Conservation (phyloP, 2,888 invertebrate species). For the Oegoconia quadripuncta region DNA sequence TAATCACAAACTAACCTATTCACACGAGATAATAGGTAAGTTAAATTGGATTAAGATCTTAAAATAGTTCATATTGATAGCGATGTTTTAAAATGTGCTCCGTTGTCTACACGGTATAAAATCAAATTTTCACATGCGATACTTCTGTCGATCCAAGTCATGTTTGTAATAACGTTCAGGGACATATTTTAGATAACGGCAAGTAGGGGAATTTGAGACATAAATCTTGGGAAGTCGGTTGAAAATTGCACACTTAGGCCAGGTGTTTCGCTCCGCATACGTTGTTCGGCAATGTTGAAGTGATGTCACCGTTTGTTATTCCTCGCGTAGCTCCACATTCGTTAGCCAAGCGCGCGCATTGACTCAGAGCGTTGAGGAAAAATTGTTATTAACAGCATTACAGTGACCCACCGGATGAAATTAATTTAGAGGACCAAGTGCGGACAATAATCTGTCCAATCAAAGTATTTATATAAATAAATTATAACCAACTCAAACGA, state of each 20-base stretch:
- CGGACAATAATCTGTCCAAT: neutral
- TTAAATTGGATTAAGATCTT: neutral
- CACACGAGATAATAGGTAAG: too few relatives aligned
- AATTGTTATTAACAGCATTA: constrained; percentile 31
- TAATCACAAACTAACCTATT: too few relatives aligned
- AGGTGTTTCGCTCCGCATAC: constrained; percentile 38
- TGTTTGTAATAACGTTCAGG: constrained; percentile 48
- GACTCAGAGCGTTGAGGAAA: constrained; percentile 53
- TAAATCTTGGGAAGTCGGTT: constrained; percentile 34
- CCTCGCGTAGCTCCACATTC: constrained; percentile 47
- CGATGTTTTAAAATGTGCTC: neutral
- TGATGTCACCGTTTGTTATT: constrained; percentile 74
- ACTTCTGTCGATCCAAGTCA: constrained; percentile 38
- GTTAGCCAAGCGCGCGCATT: constrained; percentile 49
- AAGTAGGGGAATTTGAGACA: constrained; percentile 35
- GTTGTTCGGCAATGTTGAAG: constrained; percentile 42
- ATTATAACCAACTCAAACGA: too few relatives aligned
- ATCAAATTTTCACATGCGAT: constrained; percentile 1
- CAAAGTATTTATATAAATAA: neutral
- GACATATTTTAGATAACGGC: constrained; percentile 32
- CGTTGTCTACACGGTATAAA: neutral
- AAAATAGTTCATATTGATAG: neutral
- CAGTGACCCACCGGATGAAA: constrained; percentile 19
- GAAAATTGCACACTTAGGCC: constrained; percentile 28
- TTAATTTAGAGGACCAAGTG: constrained; percentile 16